Base-by-base conservation (phyloP, 2,888 invertebrate genomes). In the Drosophila rubida region DNA sequence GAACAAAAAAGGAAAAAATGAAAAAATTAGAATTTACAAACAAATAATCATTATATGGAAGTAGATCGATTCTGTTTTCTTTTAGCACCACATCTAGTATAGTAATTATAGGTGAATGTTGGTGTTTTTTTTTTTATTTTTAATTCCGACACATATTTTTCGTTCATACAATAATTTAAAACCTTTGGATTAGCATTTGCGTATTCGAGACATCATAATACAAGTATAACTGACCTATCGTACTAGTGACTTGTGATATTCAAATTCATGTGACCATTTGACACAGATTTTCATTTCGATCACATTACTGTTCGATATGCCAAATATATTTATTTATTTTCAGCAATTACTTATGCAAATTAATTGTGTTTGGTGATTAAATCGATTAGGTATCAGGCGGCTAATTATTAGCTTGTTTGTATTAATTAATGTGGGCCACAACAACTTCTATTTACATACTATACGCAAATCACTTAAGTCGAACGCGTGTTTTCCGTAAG, bases 161-260 rank as follows among this genome's bases (percentile, higher is more conserved):
- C n/a, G 5, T n/a, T 1, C 3, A 19, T 19, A 19, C 3, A 11
- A 7, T 35, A 13, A 35, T 37, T 13, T 14, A 37, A 14, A 13
- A 46, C 45, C 41, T 23, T 23, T 54, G 14, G 32, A 54, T 69
- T 44, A 16, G 35, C 71, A 58, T 64, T 35, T 22, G 42, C 35
- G 42, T 19, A 25, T 42, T 16, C 8, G 6, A 13, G 19, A 37
- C 49, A 57, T 8, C 50, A 27, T 49, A n/a, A 16, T 35, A 19
- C 13, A 19, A 27, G 27, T 30, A 66, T 49, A 69, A 80, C 80
- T 80, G 82, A 80, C 80, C 79, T 80, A 82, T 46, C 69, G 58
- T 76, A 23, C 58, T 48, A 62, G 41, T 61, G 60, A 51, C 61
- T 55, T 30, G 35, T 37, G 13, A 42, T 74, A 83, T 83, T 83